Percentiles rank a stretch among this genome's conserved stretches.
Conservation (phyloP, 2,113 vertebrate genomes). For the Anhinga anhinga region DNA sequence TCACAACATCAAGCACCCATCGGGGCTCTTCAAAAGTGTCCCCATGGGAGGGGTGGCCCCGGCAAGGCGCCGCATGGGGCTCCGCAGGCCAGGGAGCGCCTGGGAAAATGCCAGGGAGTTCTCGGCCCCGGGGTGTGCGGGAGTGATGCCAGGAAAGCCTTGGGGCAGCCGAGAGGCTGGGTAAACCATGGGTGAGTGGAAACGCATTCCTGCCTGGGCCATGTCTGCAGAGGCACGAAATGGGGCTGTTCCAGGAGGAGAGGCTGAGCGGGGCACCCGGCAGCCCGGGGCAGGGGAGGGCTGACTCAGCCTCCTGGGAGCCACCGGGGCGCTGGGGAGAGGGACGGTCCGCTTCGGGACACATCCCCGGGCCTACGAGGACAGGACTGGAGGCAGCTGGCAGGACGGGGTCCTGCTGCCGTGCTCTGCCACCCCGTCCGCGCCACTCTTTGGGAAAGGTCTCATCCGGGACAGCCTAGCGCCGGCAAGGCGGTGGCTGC, state of each 20-base stretch:
- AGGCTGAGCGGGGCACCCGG: not conserved
- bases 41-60: not conserved
- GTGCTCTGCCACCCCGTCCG: fast-evolving
- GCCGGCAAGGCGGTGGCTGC: not conserved
- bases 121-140: fast-evolving
- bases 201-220: not conserved
- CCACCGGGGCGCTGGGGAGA: not conserved
- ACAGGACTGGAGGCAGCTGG: fast-evolving
- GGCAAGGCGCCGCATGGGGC: fast-evolving
- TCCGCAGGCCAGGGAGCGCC: fast-evolving
- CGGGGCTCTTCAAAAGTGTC: not conserved
- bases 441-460: not conserved
- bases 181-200: fast-evolving
- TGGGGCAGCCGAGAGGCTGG: fast-evolving
- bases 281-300: not conserved
- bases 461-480: fast-evolving
- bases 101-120: fast-evolving
- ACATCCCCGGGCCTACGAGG: fast-evolving
- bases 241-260: not conserved
- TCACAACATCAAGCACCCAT: fast-evolving
- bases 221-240: not conserved
- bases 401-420: not conserved
- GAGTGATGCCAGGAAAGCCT: not conserved
- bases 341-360: not conserved
- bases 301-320: not conserved